Conservation (phyloP, 2,888 invertebrate genomes). For the Tanypteryx hageni region DNA sequence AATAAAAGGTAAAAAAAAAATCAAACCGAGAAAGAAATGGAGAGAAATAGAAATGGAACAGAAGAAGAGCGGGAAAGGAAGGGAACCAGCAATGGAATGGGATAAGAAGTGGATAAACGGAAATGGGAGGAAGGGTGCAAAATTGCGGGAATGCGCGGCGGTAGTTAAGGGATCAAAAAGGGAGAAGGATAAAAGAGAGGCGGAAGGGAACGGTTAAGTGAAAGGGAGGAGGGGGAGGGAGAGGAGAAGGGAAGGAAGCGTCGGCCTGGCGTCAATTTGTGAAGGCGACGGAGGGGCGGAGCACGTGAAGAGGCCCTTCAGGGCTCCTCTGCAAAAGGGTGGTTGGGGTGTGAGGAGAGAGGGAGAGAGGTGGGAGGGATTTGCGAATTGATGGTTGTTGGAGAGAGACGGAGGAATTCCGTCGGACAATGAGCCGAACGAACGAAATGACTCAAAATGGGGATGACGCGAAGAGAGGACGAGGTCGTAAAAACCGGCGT, state of each 20-base stretch:
- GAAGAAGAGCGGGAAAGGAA: neutral
- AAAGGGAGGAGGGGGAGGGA: neutral
- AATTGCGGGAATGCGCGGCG: neutral
- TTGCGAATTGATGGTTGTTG: neutral
- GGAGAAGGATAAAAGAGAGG: neutral
- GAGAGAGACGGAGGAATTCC: neutral
- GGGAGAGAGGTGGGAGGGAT: neutral
- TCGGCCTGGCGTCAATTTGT: neutral
- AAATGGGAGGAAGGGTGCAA: neutral
- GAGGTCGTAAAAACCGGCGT: neutral
- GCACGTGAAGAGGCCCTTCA: neutral
- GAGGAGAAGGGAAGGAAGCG: neutral
- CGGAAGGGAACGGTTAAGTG: neutral
- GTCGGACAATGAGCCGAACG: neutral
- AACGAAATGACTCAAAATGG: neutral
- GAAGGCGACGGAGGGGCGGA: neutral
- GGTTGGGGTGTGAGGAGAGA: neutral
- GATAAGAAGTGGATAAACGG: too few relatives aligned
- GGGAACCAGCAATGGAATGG: neutral
- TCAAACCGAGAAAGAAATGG: too few relatives aligned
- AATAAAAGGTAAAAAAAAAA: neutral
- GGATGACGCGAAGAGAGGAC: neutral
- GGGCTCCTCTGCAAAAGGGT: neutral
- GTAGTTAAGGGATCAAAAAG: neutral
- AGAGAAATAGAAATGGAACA: too few relatives aligned